Base-by-base conservation (phyloP, 2,113 vertebrate species). In the Nesogale talazaci region DNA sequence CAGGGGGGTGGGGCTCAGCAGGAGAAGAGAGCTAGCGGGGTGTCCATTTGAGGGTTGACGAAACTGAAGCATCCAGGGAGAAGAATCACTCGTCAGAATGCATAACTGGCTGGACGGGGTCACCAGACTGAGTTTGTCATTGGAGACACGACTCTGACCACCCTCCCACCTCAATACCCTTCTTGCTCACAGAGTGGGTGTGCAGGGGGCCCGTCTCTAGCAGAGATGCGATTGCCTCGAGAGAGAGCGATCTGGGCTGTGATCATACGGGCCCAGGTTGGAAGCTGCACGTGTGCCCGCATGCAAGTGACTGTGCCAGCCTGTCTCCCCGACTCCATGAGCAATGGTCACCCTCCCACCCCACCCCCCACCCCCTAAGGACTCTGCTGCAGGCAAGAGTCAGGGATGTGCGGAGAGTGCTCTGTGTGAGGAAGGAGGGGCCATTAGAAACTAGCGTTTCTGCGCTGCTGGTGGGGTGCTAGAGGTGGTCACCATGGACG, bases 41-140 rank as follows among this genome's bases (percentile, higher is more conserved):
- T 84, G 20, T 57, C 90, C 2, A 0, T 52, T 96, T 89, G 56
- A 74, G 38, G 57, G 59, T 72, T 52, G 63, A 34, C 88, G 27
- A 61, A 79, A 82, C 5, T 2, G 38, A 80, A 57, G 67, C 9
- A 79, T 65, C 25, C 1, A 79, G 78, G 70, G 59, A 76, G 40
- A 65, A 42, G 22, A 61, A 61, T 61, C 59, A 52, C 46, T 38
- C 17, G 0, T 25, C 15, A 38, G 74, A 59, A 16, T 23, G 10
- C 31, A 56, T 10, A 34, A 75, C 22, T 27, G 38, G 29, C 57
- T 7, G 22, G 38, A 65, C 34, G 59, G 22, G 85, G 69, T 57
- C 34, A 15, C 25, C 29, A 63, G 31, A 46, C 81, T 52, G 25
- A 85, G 63, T 23, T 23, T 7, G 59, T 52, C 46, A 1, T 56